Evolutionary conservation across 2,888 invertebrate species (phyloP), one percentile per base, ranked within the genome.

Genomic region (Pantelozetes paolii): DNA sequence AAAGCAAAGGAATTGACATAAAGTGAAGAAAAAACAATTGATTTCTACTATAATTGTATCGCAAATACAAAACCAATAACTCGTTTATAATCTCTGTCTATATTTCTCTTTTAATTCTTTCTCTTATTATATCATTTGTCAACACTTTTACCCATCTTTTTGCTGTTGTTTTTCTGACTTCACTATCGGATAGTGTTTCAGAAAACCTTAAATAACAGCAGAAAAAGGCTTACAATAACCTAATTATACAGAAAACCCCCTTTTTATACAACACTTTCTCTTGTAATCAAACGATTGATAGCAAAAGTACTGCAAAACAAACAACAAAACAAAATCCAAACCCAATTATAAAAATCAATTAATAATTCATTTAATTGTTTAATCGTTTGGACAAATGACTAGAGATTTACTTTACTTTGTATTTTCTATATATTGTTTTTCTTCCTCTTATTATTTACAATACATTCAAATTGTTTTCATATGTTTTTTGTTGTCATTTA

Each of bases 371-470:
- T 42, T 11, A 67, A 18, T 30, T 40, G 32, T 30, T 6, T 36
- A 64, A 23, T 57, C 26, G 15, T 69, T 69, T 69, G 69, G 69
- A 69, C 69, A 69, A 69, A 69, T 69, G 69, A 69, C 69, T 69
- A 69, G 69, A 64, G 18, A 59, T 59, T 32, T 59, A 59, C n/a
- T n/a, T n/a, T n/a, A n/a, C 59, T 36, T 64, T 64, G 62, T 64
- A 64, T 64, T 57, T 57, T 32, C 30, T 36, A 32, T 36, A n/a
- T 11, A 9, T 36, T 15, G 20, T 18, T 20, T 64, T 62, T 62
- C 18, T 8, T n/a, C n/a, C n/a, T 32, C 32, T n/a, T 59, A 11
- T 18, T 57, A 13, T 28, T 28, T 57, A 28, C 23, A 30, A 18
- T 57, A 57, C 18, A 28, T 28, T 28, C 28, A 57, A 57, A 18